Evolutionary conservation across 1,140 invertebrate genomes (phyloP), one percentile per base, ranked within the genome.

Genomic region (Macrostomum lignano): DNA sequence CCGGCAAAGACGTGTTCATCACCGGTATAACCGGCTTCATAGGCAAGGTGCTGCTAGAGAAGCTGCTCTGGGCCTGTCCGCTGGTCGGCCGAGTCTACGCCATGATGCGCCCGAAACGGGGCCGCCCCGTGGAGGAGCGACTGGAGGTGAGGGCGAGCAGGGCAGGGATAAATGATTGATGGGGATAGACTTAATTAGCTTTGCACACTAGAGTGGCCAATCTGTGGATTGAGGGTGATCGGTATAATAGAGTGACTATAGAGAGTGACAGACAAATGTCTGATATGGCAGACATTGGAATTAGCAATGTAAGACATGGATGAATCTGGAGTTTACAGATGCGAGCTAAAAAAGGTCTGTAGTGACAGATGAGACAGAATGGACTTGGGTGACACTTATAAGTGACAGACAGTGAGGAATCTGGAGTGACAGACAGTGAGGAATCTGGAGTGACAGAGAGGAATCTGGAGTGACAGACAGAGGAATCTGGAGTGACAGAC

Each of bases 21-120:
- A 65, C 64, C 17, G 63, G 63, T 10, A 59, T 45, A 39, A 74
- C 72, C 1, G 74, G 65, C 44, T 79, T 70, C 52, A 61, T 66
- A 42, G 74, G 63, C 41, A 76, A 79, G 57, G 70, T 71, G 2
- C 49, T 77, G 0, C 49, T 78, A 15, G 74, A 78, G 55, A 79
- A 78, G 49, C 51, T 79, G 3, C 51, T 78, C 7, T 52, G 74
- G 24, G 67, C 67, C 13, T 78, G 73, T 51, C 63, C 66, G 7
- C 63, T 63, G 0, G 46, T 79, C 10, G 56, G 64, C 6, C 65
- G 55, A 19, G 64, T 79, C 15, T 76, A 69, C 44, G 47, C 76
- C 11, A 58, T 78, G 20, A 65, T 78, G 40, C 59, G 74, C 38
- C 64, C 69, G 0, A 77, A 77, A 46, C 68, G 67, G 36, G 67